Conservation (phyloP, 2,888 invertebrate species). For the Caenorhabditis angaria region DNA sequence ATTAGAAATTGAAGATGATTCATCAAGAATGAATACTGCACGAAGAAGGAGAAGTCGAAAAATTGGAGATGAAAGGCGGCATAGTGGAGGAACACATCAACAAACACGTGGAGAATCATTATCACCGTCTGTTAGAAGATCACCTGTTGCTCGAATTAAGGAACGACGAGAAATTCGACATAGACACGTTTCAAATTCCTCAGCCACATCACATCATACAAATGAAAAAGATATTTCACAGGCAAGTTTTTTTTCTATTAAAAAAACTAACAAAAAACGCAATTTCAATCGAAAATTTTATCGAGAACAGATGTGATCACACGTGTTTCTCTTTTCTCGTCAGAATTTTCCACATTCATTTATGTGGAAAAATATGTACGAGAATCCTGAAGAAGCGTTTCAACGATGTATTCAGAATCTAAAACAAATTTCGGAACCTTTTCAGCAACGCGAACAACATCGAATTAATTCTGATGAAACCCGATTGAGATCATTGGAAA, state of each 20-base stretch:
- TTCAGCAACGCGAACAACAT: slow-evolving; percentile 7
- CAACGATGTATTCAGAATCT: slow-evolving; percentile 32
- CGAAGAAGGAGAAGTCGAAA: slow-evolving; percentile 34
- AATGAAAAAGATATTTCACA: background rate
- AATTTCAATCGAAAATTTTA: slow-evolving; percentile 6
- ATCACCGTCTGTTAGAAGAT: slow-evolving; percentile 66
- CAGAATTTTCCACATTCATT: slow-evolving; percentile 5
- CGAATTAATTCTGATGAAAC: slow-evolving; percentile 21
- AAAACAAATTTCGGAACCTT: slow-evolving; percentile 20
- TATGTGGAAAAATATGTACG: slow-evolving; percentile 4
- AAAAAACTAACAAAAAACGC: background rate
- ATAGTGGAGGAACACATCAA: slow-evolving; percentile 23
- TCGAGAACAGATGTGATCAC: slow-evolving; percentile 15
- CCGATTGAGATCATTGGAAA: slow-evolving; percentile 27
- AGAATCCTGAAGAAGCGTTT: slow-evolving; percentile 24
- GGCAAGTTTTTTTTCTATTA: slow-evolving; percentile 10
- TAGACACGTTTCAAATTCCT: slow-evolving; percentile 47
- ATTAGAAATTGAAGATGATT: slow-evolving; percentile 39
- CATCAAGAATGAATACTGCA: slow-evolving; percentile 17
- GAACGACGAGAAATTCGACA: slow-evolving; percentile 53
- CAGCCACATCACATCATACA: slow-evolving; percentile 35
- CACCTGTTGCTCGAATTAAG: slow-evolving; percentile 68
- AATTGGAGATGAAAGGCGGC: slow-evolving; percentile 19
- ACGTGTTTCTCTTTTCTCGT: slow-evolving; percentile 39
- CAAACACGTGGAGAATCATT: slow-evolving; percentile 29